Evolutionary conservation across 2,888 invertebrate species (phyloP), one percentile per base, ranked within the genome.

Genomic region (Crematogaster levior): DNA sequence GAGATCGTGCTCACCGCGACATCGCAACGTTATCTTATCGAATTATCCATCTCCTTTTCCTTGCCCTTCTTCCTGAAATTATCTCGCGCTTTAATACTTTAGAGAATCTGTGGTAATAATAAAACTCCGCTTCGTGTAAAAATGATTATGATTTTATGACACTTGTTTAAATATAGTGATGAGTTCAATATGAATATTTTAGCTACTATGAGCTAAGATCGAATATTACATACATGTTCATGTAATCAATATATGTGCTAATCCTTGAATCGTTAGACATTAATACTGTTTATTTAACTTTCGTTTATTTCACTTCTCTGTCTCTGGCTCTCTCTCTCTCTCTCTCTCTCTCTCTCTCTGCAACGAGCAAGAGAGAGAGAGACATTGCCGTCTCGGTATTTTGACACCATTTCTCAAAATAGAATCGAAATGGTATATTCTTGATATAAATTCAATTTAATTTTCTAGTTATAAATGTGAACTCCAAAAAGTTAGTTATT

Each of bases 1-100:
- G 74, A 82, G 81, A 83, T 84, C 61, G 48, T 56, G 53, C 37
- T 43, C 46, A 58, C 10, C 77, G 46, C 51, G 53, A n/a, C 6
- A 61, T 80, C 79, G 40, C 10, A 53, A 65, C 30, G 79, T 85
- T 85, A 88, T 85, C 85, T 88, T 86, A 81, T 88, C 86, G 60
- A 79, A 63, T 86, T 84, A 82, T 88, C 84, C 30, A 87, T 83
- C 85, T 80, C 53, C 58, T 63, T 85, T 83, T 43, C 66, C 73
- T 48, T 21, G 60, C 77, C 81, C 58, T 80, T 65, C 80, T 43
- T 18, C 9, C 82, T 34, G 18, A 86, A 86, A 86, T 86, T 85
- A 86, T 81, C 70, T 75, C 56, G 60, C 34, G 10, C 9, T 21
- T 70, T 61, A 56, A 75, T 77, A 61, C 77, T 77, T 75, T 43